These are phyloP conservation scores for Nymphalis io DNA, from an alignment of 1,140 invertebrate genomes.

Conservation along the genomic window DNA sequence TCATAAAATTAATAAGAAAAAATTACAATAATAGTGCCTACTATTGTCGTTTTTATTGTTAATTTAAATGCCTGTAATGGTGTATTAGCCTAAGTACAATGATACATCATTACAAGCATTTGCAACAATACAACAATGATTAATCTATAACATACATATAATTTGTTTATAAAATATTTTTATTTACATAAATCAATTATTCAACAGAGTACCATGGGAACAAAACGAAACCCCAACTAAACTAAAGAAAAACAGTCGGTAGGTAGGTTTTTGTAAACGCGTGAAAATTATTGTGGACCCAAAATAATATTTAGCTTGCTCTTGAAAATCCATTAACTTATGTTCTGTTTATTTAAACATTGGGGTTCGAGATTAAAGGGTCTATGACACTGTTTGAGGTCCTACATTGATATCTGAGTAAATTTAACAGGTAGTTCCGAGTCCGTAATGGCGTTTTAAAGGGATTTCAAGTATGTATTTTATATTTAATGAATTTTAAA, in stretches of 20 bases:
- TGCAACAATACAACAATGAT: too few species aligned
- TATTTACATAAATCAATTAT: conserved; percentile 15
- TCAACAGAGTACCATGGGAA: conserved; percentile 46
- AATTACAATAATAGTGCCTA: too few species aligned
- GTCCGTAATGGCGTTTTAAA: conserved; percentile 9
- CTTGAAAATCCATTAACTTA: conserved; percentile 75
- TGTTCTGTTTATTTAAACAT: conserved; percentile 67
- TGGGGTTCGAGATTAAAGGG: conserved; percentile 52
- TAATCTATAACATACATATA: too few species aligned
- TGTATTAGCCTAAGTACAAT: too few species aligned
- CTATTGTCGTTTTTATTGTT: too few species aligned
- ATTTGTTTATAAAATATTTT: too few species aligned
- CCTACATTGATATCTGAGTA: conserved; percentile 43
- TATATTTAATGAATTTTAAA: not conserved
- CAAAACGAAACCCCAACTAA: conserved; percentile 42
- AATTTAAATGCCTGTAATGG: too few species aligned
- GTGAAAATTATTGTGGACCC: conserved; percentile 73
- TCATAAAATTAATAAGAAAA: too few species aligned
- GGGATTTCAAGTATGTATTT: not conserved
- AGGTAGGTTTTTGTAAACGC: conserved; percentile 59
- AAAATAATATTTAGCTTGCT: conserved; percentile 75
- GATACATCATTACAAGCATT: too few species aligned
- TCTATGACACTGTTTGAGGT: conserved; percentile 42
- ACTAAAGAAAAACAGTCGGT: conserved; percentile 60
- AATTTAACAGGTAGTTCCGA: conserved; percentile 39